Percentiles rank a stretch among this genome's conserved stretches.
phyloP scores from a whole-genome alignment of 2,797 vertebrate genomes.

The Margarornis squamiger region DNA sequence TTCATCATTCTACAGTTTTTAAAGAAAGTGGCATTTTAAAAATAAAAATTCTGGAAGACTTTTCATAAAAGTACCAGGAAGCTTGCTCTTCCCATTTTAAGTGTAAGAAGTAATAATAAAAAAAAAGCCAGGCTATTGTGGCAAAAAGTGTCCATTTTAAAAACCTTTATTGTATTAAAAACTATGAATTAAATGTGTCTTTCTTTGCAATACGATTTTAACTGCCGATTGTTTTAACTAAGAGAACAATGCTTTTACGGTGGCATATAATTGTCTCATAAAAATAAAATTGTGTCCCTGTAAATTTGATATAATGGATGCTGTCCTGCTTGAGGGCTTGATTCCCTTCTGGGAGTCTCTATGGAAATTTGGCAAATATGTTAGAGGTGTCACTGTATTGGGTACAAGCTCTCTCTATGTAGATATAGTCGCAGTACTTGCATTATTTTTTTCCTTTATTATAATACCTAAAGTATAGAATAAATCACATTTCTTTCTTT shows the following conservation, averaged over 20 bases:
- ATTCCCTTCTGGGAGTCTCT: background rate
- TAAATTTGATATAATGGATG: background rate
- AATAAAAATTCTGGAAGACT: background rate
- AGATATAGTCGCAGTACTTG: background rate
- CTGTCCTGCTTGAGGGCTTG: background rate
- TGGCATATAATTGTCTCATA: background rate
- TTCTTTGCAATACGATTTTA: background rate
- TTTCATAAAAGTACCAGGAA: background rate
- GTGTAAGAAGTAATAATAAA: background rate
- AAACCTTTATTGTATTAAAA: background rate
- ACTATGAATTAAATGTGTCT: background rate
- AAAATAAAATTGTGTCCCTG: background rate
- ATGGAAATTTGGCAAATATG: background rate
- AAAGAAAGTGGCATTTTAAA: conserved; percentile 26
- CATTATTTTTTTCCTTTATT: background rate
- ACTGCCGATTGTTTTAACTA: background rate
- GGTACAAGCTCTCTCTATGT: background rate
- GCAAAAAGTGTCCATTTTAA: background rate
- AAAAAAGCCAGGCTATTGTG: background rate
- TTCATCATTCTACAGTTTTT: conserved; percentile 42
- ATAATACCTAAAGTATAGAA: background rate
- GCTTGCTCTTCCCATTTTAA: background rate
- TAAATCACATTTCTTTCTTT: background rate
- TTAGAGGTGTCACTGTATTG: background rate
- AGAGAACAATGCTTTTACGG: background rate